A percentile compares a stretch with the other conserved stretches of the same genome.
These are phyloP conservation scores for Nephrotoma guestfalica DNA, from an alignment of 2,888 invertebrate genomes.

Conservation along the genomic window DNA sequence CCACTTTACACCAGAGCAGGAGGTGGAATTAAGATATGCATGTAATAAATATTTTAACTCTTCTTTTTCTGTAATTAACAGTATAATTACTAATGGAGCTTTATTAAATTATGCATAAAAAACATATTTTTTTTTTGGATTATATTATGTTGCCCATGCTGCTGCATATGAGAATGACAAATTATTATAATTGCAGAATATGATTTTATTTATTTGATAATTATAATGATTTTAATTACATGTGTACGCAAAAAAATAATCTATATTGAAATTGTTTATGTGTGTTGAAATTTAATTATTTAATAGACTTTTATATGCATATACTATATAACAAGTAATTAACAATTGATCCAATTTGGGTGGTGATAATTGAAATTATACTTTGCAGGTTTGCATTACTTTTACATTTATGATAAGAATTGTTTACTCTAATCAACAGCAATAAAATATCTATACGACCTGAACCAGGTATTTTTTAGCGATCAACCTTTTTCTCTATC, in stretches of 20 bases:
- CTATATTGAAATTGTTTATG: not conserved
- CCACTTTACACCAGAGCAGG: not conserved
- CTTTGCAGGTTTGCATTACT: too few species aligned
- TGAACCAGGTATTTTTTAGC: too few species aligned
- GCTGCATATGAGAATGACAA: not conserved
- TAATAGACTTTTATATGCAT: not conserved
- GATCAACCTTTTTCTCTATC: too few species aligned
- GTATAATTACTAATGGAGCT: not conserved
- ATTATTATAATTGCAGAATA: not conserved
- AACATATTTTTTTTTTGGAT: not conserved
- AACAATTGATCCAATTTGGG: not conserved
- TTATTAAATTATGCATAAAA: not conserved
- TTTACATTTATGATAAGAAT: too few species aligned
- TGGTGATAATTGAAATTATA: not conserved
- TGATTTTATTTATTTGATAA: not conserved
- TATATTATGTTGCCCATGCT: not conserved
- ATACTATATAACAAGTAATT: not conserved
- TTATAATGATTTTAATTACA: not conserved
- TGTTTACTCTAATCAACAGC: too few species aligned
- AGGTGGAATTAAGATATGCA: not conserved
- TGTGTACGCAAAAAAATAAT: not conserved
- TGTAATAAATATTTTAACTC: not conserved
- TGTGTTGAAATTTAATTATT: not conserved
- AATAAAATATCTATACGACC: too few species aligned
- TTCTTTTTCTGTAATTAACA: not conserved